Percentiles rank a stretch among this genome's conserved stretches.
These are phyloP conservation scores for Neogale vison DNA, from an alignment of 2,113 vertebrate genomes.

Conservation along the genomic window DNA sequence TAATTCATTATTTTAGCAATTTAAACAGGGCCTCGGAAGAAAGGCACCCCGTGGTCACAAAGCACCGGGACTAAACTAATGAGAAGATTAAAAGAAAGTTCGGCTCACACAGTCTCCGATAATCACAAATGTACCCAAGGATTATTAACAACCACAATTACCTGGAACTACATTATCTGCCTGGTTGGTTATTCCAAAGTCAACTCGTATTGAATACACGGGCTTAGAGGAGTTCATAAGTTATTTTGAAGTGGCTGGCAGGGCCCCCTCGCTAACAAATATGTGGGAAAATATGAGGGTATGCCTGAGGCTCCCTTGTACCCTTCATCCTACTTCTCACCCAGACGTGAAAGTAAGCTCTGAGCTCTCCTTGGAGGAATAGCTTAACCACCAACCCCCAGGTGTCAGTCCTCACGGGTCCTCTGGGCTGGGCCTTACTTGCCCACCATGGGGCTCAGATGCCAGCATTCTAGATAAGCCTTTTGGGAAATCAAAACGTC, in stretches of 20 bases:
- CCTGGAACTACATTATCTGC: constrained; percentile 57
- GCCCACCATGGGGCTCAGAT: fast-evolving
- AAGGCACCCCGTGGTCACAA: constrained; percentile 33
- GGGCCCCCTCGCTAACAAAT: not conserved
- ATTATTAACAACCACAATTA: constrained; percentile 66
- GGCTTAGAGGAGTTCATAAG: not conserved
- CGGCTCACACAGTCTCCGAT: not conserved
- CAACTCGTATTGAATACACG: not conserved
- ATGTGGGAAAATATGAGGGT: not conserved
- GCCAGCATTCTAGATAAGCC: not conserved
- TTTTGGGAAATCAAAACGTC: not conserved
- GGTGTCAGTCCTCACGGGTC: fast-evolving
- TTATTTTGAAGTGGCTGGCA: not conserved
- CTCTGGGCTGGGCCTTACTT: not conserved
- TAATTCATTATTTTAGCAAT: constrained; percentile 72
- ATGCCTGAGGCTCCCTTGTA: not conserved
- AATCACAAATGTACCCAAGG: constrained; percentile 54
- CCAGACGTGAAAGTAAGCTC: not conserved
- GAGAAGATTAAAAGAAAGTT: constrained; percentile 70
- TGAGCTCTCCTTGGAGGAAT: not conserved
- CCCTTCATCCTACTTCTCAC: not conserved
- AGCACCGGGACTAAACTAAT: constrained; percentile 31
- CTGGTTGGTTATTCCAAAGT: constrained; percentile 56
- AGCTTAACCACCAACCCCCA: too few relatives aligned
- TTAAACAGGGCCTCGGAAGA: constrained; percentile 51